Evolutionary conservation across 2,888 invertebrate species (phyloP).

Genomic region (Plagodis dolabraria): DNA sequence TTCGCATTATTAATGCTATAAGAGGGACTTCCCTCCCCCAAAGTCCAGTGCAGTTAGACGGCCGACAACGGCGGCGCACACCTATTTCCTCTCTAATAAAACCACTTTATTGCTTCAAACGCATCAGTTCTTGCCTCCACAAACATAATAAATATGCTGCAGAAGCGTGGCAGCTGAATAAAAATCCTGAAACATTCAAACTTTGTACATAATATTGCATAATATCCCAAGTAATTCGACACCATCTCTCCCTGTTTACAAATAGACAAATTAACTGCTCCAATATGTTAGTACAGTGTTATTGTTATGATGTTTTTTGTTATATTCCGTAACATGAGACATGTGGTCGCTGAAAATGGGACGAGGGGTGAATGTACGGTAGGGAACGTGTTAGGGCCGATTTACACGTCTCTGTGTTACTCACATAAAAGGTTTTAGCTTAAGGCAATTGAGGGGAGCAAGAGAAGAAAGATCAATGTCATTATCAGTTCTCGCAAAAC

Average conservation of each 20-base stretch:
- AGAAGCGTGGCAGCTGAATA: not conserved
- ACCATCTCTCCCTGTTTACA: conserved; percentile 18
- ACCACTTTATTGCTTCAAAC: no score
- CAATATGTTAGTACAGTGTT: conserved; percentile 28
- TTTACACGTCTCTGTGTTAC: not conserved
- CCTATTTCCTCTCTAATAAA: no score
- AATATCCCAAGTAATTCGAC: conserved; percentile 10
- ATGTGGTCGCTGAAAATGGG: conserved; percentile 29
- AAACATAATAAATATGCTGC: no score
- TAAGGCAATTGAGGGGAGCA: no score
- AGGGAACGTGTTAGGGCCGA: not conserved
- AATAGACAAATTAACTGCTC: conserved; percentile 25
- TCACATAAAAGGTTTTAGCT: no score
- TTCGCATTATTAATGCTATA: no score
- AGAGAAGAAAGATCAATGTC: no score
- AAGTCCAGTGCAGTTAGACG: no score
- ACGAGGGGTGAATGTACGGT: conserved; percentile 22
- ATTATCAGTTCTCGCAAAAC: no score
- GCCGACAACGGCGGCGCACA: no score
- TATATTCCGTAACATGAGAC: conserved; percentile 31
- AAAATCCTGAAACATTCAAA: not conserved
- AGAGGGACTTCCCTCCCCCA: no score
- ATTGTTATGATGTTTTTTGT: conserved; percentile 25
- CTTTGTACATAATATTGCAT: not conserved
- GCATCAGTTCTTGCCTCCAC: no score